A percentile compares a stretch with the other conserved stretches of the same genome.
Conservation (phyloP, 2,888 invertebrate genomes). For the Teleogryllus oceanicus region DNA sequence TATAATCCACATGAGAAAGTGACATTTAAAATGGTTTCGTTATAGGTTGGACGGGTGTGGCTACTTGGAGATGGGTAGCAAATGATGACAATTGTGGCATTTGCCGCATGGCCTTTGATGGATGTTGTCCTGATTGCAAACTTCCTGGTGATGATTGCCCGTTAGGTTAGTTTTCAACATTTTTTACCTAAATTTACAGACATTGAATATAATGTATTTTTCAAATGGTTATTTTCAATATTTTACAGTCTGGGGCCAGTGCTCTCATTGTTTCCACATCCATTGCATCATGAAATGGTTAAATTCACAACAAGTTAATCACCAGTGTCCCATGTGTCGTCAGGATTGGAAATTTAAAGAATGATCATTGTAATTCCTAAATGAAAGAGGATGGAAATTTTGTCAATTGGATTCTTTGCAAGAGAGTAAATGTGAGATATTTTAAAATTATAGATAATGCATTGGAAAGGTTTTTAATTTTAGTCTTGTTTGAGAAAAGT, state of each 20-base stretch:
- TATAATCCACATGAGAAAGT: not conserved
- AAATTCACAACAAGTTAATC: constrained; percentile 83
- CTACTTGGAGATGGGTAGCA: constrained; percentile 98
- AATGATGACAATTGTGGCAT: constrained; percentile 99
- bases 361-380: constrained; percentile 43
- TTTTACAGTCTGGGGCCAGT: constrained; percentile 87
- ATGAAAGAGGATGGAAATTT: not conserved
- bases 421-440: no score
- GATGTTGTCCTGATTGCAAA: constrained; percentile 96
- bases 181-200: constrained; percentile 1
- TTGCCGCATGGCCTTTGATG: constrained; percentile 98
- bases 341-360: constrained; percentile 98
- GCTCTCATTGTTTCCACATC: constrained; percentile 98
- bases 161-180: constrained; percentile 53
- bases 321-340: constrained; percentile 94
- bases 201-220: not conserved
- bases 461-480: no score
- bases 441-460: no score
- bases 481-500: no score
- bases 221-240: constrained; percentile 27
- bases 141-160: constrained; percentile 97
- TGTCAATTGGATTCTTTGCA: no score
- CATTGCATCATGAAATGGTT: constrained; percentile 99
- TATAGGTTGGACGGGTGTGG: constrained; percentile 88
- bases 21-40: not conserved